Evolutionary conservation across 2,113 vertebrate genomes (phyloP), one percentile per base, ranked within the genome.

Genomic region (Leiothrix lutea): DNA sequence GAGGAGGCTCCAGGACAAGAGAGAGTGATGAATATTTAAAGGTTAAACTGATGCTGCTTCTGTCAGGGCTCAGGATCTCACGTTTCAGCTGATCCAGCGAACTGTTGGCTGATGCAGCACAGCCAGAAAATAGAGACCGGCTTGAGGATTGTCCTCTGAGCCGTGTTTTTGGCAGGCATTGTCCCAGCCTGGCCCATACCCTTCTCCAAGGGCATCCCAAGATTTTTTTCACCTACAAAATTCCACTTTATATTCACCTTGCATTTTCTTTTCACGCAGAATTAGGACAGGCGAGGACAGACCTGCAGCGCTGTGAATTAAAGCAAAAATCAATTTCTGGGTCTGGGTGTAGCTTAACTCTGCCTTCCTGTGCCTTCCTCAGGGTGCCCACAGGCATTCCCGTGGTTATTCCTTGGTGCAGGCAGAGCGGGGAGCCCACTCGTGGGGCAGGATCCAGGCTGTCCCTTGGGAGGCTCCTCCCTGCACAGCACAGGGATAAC

Each of bases 81-180:
- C 9, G 4, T 96, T 97, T 94, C 95, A 84, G 96, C 96, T 96
- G 94, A 96, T 84, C 67, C 90, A 92, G 93, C 88, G 69, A 83
- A 69, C 82, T 61, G 20, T 3, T 33, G 86, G 92, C 95, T 94
- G 94, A 96, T 80, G 88, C 94, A 88, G 94, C 94, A 80, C 4
- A 17, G 48, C 80, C 88, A 93, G 89, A n/a, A 21, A 57, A 86
- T 1, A 84, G 79, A 88, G 79, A 58, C 24, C 2, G 2, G 58
- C 36, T 8, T 29, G 54, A 47, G 80, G 82, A 26, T 25, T n/a
- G 75, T 78, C 79, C 90, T 90, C 71, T 16, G 42, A 74, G 67
- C 80, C 0, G 0, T 4, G 3, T 5, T 78, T 80, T n/a, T n/a
- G 69, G 88, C 48, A 29, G 69, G 75, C 33, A 2, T 4, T 28